Conservation (phyloP, 1,140 invertebrate genomes). For the Carcinoscorpius rotundicauda region DNA sequence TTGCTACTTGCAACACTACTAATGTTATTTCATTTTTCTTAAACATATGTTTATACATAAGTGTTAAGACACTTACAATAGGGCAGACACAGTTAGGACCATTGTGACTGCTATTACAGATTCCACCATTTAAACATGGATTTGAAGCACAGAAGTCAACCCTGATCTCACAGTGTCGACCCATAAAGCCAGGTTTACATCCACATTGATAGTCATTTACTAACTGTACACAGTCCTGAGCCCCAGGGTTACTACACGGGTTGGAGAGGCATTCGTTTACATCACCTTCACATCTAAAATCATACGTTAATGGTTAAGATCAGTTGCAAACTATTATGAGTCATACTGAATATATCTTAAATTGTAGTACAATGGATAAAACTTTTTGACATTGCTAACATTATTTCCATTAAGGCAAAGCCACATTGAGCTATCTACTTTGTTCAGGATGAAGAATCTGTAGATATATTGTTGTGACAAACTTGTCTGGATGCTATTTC, state of each 20-base stretch:
- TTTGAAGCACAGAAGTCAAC: conserved; percentile 84
- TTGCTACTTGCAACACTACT: conserved; percentile 16
- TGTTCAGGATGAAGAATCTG: too few relatives aligned
- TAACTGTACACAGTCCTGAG: conserved; percentile 53
- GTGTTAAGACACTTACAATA: conserved; percentile 34
- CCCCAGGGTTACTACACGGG: conserved; percentile 49
- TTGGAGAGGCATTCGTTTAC: conserved; percentile 42
- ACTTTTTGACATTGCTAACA: too few relatives aligned
- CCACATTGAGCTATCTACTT: too few relatives aligned
- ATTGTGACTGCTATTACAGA: conserved; percentile 54
- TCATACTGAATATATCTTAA: too few relatives aligned
- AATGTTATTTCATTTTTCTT: too few relatives aligned
- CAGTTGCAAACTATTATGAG: too few relatives aligned
- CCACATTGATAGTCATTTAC: conserved; percentile 90
- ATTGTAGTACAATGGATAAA: background rate
- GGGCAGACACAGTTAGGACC: conserved; percentile 67
- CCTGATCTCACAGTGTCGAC: conserved; percentile 75
- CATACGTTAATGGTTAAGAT: background rate
- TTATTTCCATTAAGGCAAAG: too few relatives aligned
- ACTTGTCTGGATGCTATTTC: too few relatives aligned
- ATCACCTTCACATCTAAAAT: conserved; percentile 35
- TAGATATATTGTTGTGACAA: too few relatives aligned
- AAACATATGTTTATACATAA: too few relatives aligned
- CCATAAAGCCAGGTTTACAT: conserved; percentile 82
- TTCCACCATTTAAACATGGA: conserved; percentile 80